phyloP scores from a whole-genome alignment of 2,113 vertebrate genomes.

The Phrynosoma blainvillii region DNA sequence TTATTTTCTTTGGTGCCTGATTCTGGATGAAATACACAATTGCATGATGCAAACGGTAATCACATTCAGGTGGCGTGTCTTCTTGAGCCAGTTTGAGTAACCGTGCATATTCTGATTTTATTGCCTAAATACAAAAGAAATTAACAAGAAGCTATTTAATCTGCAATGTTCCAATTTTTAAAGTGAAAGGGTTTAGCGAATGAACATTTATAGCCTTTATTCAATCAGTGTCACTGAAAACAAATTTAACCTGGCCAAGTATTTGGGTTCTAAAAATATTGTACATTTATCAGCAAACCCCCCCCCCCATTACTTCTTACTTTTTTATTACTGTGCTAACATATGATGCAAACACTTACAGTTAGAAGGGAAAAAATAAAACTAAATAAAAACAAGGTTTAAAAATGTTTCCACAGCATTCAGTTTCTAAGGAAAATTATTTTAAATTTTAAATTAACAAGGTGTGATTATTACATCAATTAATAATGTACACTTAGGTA shows the following conservation, averaged over 20 bases:
- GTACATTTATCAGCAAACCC: too few relatives aligned
- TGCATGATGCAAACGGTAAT: slow-evolving; percentile 92
- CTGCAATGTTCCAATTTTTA: not conserved
- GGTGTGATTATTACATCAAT: not conserved
- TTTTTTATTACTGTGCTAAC: not conserved
- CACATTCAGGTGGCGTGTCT: slow-evolving; percentile 88
- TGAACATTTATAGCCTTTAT: not conserved
- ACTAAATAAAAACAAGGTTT: too few relatives aligned
- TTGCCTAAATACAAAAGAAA: slow-evolving; percentile 80
- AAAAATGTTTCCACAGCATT: too few relatives aligned
- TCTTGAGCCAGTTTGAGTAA: slow-evolving; percentile 92
- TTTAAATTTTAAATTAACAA: not conserved
- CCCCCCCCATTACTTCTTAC: not conserved
- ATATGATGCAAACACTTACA: not conserved
- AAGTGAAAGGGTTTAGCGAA: not conserved
- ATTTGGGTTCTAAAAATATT: not conserved
- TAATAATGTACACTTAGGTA: not conserved
- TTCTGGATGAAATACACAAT: slow-evolving; percentile 97
- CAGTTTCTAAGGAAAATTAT: not conserved
- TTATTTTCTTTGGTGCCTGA: slow-evolving; percentile 95
- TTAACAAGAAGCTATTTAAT: not conserved
- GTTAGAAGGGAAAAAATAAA: too few relatives aligned
- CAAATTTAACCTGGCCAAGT: not conserved
- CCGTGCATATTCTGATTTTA: slow-evolving; percentile 93
- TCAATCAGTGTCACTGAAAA: not conserved